Evolutionary conservation across 1,140 invertebrate species (phyloP).

Genomic region (Drosophila bifasciata): DNA sequence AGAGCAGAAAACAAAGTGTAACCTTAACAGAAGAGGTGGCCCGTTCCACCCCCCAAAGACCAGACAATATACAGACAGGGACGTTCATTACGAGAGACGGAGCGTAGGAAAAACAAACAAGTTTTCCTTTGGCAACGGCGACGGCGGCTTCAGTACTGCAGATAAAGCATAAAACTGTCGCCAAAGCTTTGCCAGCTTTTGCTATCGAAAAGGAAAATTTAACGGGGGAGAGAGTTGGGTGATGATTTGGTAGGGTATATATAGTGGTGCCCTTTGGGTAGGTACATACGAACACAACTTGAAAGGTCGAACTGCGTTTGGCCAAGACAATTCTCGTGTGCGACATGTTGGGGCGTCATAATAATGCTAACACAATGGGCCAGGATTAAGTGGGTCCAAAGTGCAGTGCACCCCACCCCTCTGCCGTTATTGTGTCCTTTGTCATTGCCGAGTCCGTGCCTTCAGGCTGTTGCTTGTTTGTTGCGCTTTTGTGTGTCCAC

Average conservation of each 20-base stretch:
- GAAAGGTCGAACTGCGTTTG: constrained; percentile 55
- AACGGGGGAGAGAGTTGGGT: no score
- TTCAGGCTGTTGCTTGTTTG: constrained; percentile 64
- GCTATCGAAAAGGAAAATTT: constrained; percentile 8
- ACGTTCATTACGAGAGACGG: constrained; percentile 61
- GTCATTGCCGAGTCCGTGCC: constrained; percentile 54
- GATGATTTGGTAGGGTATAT: background rate
- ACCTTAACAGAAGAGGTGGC: constrained; percentile 69
- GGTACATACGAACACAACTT: background rate
- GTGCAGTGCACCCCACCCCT: constrained; percentile 48
- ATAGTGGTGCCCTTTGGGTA: no score
- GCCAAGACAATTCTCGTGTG: constrained; percentile 50
- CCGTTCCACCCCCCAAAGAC: constrained; percentile 2
- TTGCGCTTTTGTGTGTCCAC: constrained; percentile 75
- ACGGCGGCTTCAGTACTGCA: constrained; percentile 29
- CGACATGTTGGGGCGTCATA: constrained; percentile 52
- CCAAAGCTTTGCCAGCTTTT: constrained; percentile 42
- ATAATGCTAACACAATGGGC: constrained; percentile 75
- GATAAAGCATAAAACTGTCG: constrained; percentile 76
- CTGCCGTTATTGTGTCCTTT: constrained; percentile 51
- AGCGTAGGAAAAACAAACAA: constrained; percentile 71
- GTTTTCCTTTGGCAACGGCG: constrained; percentile 43
- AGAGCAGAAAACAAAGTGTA: constrained; percentile 60
- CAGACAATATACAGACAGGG: constrained; percentile 41
- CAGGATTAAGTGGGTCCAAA: constrained; percentile 75